Base-by-base conservation (phyloP, 1,140 invertebrate genomes). In the Pteromalus puparum region DNA sequence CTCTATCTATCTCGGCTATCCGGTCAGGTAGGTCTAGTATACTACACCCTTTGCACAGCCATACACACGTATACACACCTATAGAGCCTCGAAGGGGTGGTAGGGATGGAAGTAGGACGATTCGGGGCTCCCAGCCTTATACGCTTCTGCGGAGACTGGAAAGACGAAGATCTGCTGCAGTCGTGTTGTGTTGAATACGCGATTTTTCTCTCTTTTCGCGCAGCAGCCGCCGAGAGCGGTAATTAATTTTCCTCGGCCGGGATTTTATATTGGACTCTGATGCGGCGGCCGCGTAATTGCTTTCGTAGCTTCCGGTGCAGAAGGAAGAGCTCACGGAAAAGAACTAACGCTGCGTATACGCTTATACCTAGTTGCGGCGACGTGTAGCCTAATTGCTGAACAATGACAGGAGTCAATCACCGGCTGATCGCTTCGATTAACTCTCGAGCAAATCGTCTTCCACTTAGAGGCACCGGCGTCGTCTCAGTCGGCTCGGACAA, bases 1-100 rank as follows among this genome's bases (percentile, higher is more conserved):
- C 92, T 97, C 67, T 93, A 94, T 88, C 91, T 97, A 34, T 95
- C 95, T 85, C 94, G 95, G 87, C 91, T 97, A 67, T 95, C 95
- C 82, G 96, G 96, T 92, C 95, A 96, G 95, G 96, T 96, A 91
- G 1, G 68, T 72, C 28, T 34, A 42, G 28, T 76, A 30, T 2
- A 30, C 72, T 13, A 12, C 10, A 21, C 68, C n/a, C 53, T 21
- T 13, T 15, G 9, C 26, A 7, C 2, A 70, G n/a, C n/a, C 26
- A 70, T 12, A 26, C 67, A 30, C 26, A 61, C 34, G 67, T 68
- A 21, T 48, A 68, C 65, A 68, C n/a, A 48, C 12, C 26, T 10
- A 70, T 6, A 70, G 28, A 12, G 26, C 67, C 10, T 42, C 38
- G 10, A 42, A 7, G 38, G 38, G 38, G 38, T 61, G 53, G 53